Conservation (phyloP, 1,140 invertebrate species). For the Pentalonia nigronervosa region DNA sequence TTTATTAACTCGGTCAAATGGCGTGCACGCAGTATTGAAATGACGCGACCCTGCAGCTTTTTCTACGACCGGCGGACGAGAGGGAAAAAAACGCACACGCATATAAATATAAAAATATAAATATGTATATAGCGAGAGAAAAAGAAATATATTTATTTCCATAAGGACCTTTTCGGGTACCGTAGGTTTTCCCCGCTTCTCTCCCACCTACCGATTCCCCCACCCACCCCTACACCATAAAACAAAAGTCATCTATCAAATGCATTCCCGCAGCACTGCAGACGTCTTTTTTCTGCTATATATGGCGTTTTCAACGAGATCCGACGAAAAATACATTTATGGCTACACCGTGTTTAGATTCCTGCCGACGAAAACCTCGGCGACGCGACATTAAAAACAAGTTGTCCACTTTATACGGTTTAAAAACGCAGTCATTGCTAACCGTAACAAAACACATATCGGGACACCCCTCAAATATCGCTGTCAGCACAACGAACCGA, state of each 20-base stretch:
- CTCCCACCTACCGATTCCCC: too few relatives aligned
- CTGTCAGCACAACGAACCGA: conserved; percentile 6
- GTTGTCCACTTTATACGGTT: not conserved
- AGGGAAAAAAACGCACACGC: not conserved
- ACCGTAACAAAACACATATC: conserved; percentile 43
- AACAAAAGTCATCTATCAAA: conserved; percentile 45
- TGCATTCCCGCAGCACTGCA: not conserved
- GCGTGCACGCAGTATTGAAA: not conserved
- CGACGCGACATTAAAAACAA: not conserved
- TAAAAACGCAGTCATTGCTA: conserved; percentile 5
- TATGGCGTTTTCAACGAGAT: not conserved
- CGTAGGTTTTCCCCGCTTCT: not conserved
- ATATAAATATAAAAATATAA: not conserved
- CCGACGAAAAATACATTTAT: not conserved
- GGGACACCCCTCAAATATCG: not conserved
- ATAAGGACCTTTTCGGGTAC: conserved; percentile 14
- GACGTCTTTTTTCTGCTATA: conserved; percentile 23
- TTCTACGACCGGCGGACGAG: not conserved
- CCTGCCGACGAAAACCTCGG: not conserved
- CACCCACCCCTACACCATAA: not conserved
- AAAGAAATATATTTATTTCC: conserved; percentile 46
- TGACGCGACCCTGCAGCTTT: not conserved
- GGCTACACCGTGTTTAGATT: not conserved
- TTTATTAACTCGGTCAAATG: conserved; percentile 3
- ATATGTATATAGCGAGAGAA: not conserved